These are phyloP conservation scores for Limnephilus rhombicus DNA, from an alignment of 2,888 invertebrate genomes.

Conservation along the genomic window DNA sequence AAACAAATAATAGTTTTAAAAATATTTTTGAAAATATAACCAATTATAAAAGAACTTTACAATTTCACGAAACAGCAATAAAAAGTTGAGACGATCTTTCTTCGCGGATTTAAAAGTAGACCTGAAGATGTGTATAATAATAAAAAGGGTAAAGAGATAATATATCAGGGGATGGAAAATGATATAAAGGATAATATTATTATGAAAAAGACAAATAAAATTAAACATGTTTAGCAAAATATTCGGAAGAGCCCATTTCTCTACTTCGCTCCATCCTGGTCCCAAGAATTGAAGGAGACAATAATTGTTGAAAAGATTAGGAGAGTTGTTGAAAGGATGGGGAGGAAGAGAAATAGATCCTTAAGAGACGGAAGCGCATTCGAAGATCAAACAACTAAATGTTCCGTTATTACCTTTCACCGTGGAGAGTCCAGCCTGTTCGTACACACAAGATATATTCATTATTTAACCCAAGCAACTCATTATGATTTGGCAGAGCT, in stretches of 20 bases:
- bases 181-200: neutral
- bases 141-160: neutral
- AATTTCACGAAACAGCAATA: neutral
- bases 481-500: constrained; percentile 35
- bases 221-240: constrained; percentile 37
- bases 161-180: constrained; percentile 6
- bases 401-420: constrained; percentile 43
- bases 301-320: neutral
- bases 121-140: constrained; percentile 26
- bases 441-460: neutral
- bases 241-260: constrained; percentile 37
- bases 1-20: no score
- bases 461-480: constrained; percentile 40
- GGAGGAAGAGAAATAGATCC: constrained; percentile 32
- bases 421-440: constrained; percentile 17
- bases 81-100: neutral
- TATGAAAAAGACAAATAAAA: constrained; percentile 18
- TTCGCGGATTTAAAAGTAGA: neutral
- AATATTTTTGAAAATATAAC: neutral
- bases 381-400: constrained; percentile 47
- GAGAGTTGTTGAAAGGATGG: neutral
- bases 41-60: neutral
- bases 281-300: neutral
- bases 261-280: neutral
- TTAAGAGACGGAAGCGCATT: constrained; percentile 42